phyloP scores from a whole-genome alignment of 1,140 invertebrate genomes.

The Uloborus diversus region DNA sequence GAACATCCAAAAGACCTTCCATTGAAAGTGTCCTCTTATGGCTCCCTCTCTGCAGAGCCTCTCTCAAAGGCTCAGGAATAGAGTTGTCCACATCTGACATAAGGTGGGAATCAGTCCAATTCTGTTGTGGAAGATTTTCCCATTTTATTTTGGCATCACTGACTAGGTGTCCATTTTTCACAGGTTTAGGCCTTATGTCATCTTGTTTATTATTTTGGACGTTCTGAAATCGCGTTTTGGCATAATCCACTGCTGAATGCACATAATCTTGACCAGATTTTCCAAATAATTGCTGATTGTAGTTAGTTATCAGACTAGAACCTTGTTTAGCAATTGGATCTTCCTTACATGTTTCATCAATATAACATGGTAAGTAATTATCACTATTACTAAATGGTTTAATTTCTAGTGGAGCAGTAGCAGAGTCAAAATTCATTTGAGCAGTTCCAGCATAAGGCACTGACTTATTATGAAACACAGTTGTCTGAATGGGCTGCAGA shows the following conservation, averaged over 20 bases:
- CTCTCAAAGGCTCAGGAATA: constrained; percentile 49
- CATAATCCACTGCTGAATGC: constrained; percentile 73
- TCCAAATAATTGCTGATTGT: neutral
- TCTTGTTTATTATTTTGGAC: constrained; percentile 69
- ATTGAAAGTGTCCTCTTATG: constrained; percentile 24
- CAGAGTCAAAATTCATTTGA: neutral
- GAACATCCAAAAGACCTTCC: constrained; percentile 45
- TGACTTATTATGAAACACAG: constrained; percentile 19
- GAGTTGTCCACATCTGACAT: constrained; percentile 59
- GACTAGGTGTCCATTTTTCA: constrained; percentile 60
- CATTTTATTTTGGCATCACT: constrained; percentile 61
- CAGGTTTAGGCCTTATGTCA: constrained; percentile 65
- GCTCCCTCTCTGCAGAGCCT: constrained; percentile 38
- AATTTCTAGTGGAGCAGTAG: neutral
- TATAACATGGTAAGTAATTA: constrained; percentile 13
- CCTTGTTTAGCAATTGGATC: neutral
- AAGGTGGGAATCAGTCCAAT: constrained; percentile 34
- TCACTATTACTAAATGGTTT: neutral
- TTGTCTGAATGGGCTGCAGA: constrained; percentile 26
- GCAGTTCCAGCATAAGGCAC: constrained; percentile 13
- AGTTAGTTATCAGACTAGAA: neutral
- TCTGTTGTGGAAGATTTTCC: constrained; percentile 60
- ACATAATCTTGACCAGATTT: constrained; percentile 40
- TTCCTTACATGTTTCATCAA: constrained; percentile 13
- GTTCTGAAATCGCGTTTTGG: constrained; percentile 74